Base-by-base conservation (phyloP, 53 echinoderm and acorn worm species). In the Henricia sp. region DNA sequence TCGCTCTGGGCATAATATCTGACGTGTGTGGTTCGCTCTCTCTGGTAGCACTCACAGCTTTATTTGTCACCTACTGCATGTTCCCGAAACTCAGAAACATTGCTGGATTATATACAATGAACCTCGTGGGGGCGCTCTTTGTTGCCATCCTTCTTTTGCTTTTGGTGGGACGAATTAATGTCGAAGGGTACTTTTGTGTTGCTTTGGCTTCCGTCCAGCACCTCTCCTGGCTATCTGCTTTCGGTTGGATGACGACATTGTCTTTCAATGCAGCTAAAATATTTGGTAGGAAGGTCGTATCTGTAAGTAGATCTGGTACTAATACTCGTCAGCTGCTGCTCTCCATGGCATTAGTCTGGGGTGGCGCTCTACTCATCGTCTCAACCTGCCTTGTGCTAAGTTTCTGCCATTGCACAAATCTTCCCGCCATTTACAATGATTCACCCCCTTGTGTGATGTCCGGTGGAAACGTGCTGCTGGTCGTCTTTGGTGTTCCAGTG, bases 61-160 rank as follows among this genome's bases (percentile, higher is more conserved):
- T 86, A 9, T 62, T 94, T 40, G 33, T 88, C 6, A 91, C 89
- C 13, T 91, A 91, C 68, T 67, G 67, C 23, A 39, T 46, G 3
- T 88, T 94, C 17, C 71, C 85, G 14, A 58, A 82, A 37, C 71
- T 94, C 9, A 88, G 94, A 43, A 94, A 91, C 40, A 63, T 83
- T 10, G 87, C 91, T 14, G 94, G 94, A 5, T 74, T 85, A 20
- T 86, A 88, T 76, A 71, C 88, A 17, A 88, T 94, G 88, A 93
- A 93, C 40, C 82, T 94, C 16, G 68, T 88, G 21, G 68, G 74
- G 23, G 85, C 91, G 19, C 71, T 94, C 3, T 90, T 94, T 54
- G 39, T 72, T 23, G 91, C 94, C 0, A 50, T 46, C 11, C 29
- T 39, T 17, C 17, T 76, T 4, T 13, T 76, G 29, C 24, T 38